Evolutionary conservation across 2,113 vertebrate genomes (phyloP).

Genomic region (Anarhynchus alexandrinus): DNA sequence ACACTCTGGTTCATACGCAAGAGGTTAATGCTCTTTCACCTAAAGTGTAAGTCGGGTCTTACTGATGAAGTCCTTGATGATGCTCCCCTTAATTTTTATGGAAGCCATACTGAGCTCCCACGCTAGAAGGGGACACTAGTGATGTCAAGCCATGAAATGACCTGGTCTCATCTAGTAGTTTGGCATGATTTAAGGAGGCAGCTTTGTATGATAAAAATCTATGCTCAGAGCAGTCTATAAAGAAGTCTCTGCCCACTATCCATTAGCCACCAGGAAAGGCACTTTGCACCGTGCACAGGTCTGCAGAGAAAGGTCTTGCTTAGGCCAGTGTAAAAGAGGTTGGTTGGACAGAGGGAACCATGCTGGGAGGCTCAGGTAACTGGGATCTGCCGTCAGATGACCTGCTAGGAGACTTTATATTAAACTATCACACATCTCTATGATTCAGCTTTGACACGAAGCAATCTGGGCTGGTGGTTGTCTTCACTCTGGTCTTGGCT

Average conservation of each 20-base stretch:
- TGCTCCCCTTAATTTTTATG: background rate
- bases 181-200: background rate
- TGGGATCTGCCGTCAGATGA: background rate
- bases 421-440: background rate
- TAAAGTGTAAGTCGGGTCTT: background rate
- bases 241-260: background rate
- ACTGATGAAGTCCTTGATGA: background rate
- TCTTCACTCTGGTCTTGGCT: background rate
- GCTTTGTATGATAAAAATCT: background rate
- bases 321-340: background rate
- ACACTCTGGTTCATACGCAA: background rate
- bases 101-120: background rate
- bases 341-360: accelerated
- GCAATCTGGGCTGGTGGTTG: background rate
- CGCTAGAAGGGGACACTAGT: background rate
- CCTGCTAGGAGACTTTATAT: background rate
- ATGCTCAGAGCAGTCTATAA: background rate
- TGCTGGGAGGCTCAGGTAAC: background rate
- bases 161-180: no score
- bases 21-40: background rate
- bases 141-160: background rate
- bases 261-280: background rate
- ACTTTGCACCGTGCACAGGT: background rate
- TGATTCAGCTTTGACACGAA: background rate
- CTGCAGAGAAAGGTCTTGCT: background rate